These are phyloP conservation scores for Agrochola lychnidis DNA, from an alignment of 2,888 invertebrate species.

Conservation along the genomic window DNA sequence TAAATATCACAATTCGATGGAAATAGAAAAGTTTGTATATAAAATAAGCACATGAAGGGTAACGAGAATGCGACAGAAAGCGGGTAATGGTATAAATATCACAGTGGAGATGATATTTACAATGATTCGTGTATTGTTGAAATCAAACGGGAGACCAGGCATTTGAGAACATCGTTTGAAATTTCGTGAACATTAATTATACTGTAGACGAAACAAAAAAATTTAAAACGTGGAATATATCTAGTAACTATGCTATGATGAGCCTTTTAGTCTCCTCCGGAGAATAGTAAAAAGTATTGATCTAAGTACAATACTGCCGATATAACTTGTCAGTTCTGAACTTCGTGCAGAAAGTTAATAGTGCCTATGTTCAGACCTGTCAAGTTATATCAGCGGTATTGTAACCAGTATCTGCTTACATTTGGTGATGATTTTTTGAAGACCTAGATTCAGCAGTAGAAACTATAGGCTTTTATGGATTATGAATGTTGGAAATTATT, in stretches of 20 bases:
- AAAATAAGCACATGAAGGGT: conserved; percentile 53
- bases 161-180: conserved; percentile 30
- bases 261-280: background rate
- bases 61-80: conserved; percentile 37
- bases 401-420: background rate
- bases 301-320: too few relatives aligned
- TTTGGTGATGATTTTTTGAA: background rate
- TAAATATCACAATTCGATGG: conserved; percentile 68
- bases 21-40: conserved; percentile 59
- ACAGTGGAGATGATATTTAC: conserved; percentile 76
- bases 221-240: conserved; percentile 8
- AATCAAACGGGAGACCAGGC: conserved; percentile 43
- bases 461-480: background rate
- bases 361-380: too few relatives aligned
- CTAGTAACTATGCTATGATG: conserved; percentile 3
- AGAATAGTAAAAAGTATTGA: background rate
- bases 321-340: too few relatives aligned
- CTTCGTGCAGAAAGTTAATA: too few relatives aligned
- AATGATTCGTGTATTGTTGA: conserved; percentile 55
- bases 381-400: too few relatives aligned
- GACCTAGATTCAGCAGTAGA: background rate
- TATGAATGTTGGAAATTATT: conserved; percentile 4
- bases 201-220: background rate
- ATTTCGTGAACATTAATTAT: background rate
- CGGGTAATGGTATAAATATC: conserved; percentile 69